Base-by-base conservation (phyloP, 2,113 vertebrate species). In the Serinus canaria region DNA sequence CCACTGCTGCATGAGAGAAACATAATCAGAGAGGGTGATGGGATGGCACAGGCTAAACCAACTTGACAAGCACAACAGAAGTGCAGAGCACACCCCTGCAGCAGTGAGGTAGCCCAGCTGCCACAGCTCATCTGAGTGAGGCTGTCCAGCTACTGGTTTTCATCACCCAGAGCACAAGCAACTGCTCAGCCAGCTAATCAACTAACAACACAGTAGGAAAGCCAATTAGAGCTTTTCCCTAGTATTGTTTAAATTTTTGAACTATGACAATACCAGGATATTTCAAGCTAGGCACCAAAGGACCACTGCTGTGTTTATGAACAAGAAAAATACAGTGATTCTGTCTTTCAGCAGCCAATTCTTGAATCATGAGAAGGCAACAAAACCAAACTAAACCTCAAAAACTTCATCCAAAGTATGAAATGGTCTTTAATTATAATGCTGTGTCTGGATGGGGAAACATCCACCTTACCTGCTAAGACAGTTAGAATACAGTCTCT, bases 1-100 rank as follows among this genome's bases (percentile, higher is more conserved):
- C 98, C 82, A 99, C 98, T 67, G 98, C 99, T 98, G 77, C 2
- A 14, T 31, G 77, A 44, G n/a, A 88, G 59, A 77, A 89, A 87
- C 7, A 77, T 16, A 37, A 80, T 19, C 28, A 35, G 53, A 80
- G 53, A 55, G n/a, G 49, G 19, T 62, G 53, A 78, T 7, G 44
- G 74, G 23, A 88, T 33, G 55, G 73, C 41, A 60, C 31, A 78
- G 81, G 67, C 78, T 88, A 89, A 94, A 89, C 28, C 63, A 94
- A 62, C 31, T 47, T 78, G 74, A 90, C 43, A 91, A 76, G 64
- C 41, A 62, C 31, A 78, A 66, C 14, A 64, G 50, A 92, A 88
- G 44, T 15, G 43, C 69, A 74, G 74, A 85, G 52, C 87, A 93
- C 60, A 46, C 6, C 28, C 37, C 63, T 60, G 35, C 68, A 76